phyloP scores from a whole-genome alignment of 2,113 vertebrate genomes.

The Myanophis thanlyinensis region DNA sequence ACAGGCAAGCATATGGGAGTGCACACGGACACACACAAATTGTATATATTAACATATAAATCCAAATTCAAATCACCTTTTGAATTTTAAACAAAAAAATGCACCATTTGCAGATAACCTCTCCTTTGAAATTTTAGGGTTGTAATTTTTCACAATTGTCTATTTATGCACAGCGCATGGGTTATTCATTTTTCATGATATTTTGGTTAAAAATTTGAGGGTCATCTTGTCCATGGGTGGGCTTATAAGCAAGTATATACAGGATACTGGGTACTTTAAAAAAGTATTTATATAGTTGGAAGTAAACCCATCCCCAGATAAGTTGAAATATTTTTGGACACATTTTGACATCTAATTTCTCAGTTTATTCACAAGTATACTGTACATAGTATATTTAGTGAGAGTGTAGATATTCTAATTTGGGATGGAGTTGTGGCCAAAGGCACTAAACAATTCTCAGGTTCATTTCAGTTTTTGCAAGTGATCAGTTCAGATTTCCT shows the following conservation, averaged over 20 bases:
- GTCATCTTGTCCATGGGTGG: background rate
- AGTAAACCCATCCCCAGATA: background rate
- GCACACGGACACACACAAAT: background rate
- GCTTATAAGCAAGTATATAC: background rate
- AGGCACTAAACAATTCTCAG: background rate
- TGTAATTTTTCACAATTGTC: background rate
- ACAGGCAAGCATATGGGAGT: too few relatives aligned
- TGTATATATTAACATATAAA: background rate
- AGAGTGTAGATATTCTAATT: background rate
- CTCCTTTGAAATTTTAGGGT: background rate
- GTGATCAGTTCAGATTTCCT: background rate
- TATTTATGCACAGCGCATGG: background rate
- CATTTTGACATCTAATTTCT: background rate
- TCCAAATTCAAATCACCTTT: background rate
- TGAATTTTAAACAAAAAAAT: background rate
- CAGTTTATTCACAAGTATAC: background rate
- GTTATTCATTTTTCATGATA: background rate
- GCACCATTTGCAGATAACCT: background rate
- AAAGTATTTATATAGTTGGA: background rate
- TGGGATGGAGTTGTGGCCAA: background rate
- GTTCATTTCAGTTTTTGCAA: background rate
- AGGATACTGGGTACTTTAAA: background rate
- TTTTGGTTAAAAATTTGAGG: background rate
- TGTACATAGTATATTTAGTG: background rate
- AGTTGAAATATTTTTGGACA: background rate